Conservation (phyloP, 2,888 invertebrate species). For the Pristionchus exspectatus region DNA sequence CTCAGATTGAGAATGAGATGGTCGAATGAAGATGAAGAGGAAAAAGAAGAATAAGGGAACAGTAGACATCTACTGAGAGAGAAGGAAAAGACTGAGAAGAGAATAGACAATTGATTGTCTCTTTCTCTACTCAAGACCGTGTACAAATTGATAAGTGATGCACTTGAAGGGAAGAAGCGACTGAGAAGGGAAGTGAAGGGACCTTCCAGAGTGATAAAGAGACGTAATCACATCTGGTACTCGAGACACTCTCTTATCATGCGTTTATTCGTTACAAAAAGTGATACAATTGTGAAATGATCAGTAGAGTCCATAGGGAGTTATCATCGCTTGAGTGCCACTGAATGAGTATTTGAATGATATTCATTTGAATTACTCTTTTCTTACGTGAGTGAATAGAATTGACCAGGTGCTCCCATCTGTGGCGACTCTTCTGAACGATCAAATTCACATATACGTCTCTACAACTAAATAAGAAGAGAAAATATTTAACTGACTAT, state of each 20-base stretch:
- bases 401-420: neutral
- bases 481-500: neutral
- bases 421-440: neutral
- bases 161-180: slow-evolving; percentile 22
- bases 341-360: slow-evolving; percentile 1
- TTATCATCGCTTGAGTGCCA: neutral
- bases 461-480: neutral
- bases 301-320: slow-evolving; percentile 30
- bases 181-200: neutral
- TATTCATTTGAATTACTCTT: neutral
- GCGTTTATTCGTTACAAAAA: neutral
- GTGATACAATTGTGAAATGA: neutral
- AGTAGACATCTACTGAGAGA: slow-evolving; percentile 2
- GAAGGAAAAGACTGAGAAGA: neutral
- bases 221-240: neutral
- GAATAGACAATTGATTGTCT: slow-evolving; percentile 4
- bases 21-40: slow-evolving; percentile 23
- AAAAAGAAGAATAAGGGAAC: neutral
- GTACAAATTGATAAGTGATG: slow-evolving; percentile 32
- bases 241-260: slow-evolving; percentile 6
- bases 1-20: neutral
- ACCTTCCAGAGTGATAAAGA: neutral
- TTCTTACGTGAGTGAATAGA: neutral
- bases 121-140: neutral
- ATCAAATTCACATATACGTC: neutral